phyloP scores from a whole-genome alignment of 2,888 invertebrate genomes.

The Habrosyne pyritoides region DNA sequence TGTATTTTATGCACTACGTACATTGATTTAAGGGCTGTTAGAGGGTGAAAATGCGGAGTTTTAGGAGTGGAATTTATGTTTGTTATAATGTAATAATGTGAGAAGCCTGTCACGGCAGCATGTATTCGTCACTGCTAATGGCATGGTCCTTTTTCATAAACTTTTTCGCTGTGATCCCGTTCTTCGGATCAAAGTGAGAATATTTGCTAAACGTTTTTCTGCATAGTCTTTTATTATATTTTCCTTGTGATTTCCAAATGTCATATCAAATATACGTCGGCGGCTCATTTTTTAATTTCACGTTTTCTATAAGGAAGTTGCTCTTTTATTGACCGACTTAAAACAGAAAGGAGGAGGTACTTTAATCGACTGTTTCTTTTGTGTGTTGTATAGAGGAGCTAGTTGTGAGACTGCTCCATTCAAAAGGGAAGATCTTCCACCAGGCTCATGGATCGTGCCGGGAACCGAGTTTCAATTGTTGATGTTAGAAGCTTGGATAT shows the following conservation, averaged over 20 bases:
- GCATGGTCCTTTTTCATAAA: background rate
- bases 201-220: background rate
- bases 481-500: no score
- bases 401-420: no score
- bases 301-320: background rate
- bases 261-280: background rate
- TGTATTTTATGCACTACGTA: background rate
- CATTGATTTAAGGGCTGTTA: background rate
- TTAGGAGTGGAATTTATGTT: background rate
- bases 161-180: background rate
- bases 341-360: no score
- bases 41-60: background rate
- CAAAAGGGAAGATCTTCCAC: no score
- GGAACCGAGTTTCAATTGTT: no score
- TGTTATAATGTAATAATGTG: constrained; percentile 6
- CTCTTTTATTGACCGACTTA: no score
- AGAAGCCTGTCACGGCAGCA: background rate
- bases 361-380: no score
- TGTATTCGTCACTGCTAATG: background rate
- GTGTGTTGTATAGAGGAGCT: no score
- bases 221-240: background rate
- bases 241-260: background rate
- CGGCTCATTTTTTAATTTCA: background rate
- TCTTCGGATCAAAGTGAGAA: background rate
- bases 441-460: no score